Evolutionary conservation across 2,113 vertebrate species (phyloP).

Genomic region (Crotalus horridus): DNA sequence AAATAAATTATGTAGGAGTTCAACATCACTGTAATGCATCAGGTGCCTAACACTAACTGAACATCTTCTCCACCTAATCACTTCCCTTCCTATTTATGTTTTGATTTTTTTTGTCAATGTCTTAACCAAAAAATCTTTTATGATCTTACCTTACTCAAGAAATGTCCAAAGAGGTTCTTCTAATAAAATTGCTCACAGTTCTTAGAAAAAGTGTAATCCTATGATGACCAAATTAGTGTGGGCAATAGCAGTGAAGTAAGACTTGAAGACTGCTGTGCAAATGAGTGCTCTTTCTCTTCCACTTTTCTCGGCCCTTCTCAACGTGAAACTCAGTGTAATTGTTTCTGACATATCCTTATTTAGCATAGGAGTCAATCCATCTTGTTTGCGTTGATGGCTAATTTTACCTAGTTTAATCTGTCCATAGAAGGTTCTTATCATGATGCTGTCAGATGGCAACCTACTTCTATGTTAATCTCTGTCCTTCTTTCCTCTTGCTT

Average conservation of each 20-base stretch:
- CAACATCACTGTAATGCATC: background rate
- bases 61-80: background rate
- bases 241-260: background rate
- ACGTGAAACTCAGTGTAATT: slow-evolving; percentile 38
- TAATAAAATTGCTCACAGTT: background rate
- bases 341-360: slow-evolving; percentile 43
- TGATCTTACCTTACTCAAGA: background rate
- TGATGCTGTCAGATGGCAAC: slow-evolving; percentile 49
- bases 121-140: background rate
- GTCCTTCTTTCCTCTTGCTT: slow-evolving; percentile 27
- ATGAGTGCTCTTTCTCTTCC: slow-evolving; percentile 25
- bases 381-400: slow-evolving; percentile 52
- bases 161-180: slow-evolving; percentile 5
- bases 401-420: slow-evolving; percentile 61
- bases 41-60: background rate
- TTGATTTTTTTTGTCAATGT: background rate
- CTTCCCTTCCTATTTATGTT: background rate
- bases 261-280: slow-evolving; percentile 11
- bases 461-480: slow-evolving; percentile 51
- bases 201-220: background rate
- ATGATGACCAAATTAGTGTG: background rate
- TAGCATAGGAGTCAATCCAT: slow-evolving; percentile 44
- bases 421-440: slow-evolving; percentile 37
- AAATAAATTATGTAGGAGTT: background rate
- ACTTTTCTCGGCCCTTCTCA: slow-evolving; percentile 17